These are phyloP conservation scores for Actinia tenebrosa DNA, from an alignment of 64 coral and sea anemone species.

Conservation along the genomic window DNA sequence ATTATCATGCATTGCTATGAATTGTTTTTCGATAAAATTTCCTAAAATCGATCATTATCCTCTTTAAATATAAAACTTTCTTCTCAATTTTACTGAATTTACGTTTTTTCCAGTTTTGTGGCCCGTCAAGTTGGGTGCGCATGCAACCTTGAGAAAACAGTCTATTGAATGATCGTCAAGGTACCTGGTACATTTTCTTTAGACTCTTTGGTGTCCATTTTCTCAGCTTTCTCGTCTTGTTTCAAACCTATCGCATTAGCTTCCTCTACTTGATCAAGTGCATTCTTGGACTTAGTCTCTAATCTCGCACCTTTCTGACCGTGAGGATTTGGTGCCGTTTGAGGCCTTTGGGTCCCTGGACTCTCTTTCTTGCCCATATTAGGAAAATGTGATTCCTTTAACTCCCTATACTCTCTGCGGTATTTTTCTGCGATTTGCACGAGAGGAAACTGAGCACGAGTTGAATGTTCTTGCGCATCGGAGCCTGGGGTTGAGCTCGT, in stretches of 20 bases:
- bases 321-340: conserved; percentile 14
- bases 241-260: not conserved
- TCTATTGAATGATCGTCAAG: not conserved
- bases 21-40: no score
- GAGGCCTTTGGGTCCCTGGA: not conserved
- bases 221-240: not conserved
- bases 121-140: no score
- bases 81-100: no score
- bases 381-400: conserved; percentile 10
- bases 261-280: not conserved
- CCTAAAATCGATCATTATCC: no score
- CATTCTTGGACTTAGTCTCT: not conserved
- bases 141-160: no score
- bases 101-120: no score
- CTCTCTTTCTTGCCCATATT: conserved; percentile 19
- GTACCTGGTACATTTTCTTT: not conserved
- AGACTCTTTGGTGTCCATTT: not conserved
- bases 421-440: conserved; percentile 61
- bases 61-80: no score
- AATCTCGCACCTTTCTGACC: not conserved
- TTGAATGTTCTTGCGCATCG: not conserved
- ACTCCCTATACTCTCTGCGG: conserved; percentile 32
- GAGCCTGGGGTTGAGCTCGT: not conserved
- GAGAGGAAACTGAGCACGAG: not conserved
- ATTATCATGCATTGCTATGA: no score